These are phyloP conservation scores for Pan paniscus DNA, from an alignment of 2,113 vertebrate genomes.

Conservation along the genomic window DNA sequence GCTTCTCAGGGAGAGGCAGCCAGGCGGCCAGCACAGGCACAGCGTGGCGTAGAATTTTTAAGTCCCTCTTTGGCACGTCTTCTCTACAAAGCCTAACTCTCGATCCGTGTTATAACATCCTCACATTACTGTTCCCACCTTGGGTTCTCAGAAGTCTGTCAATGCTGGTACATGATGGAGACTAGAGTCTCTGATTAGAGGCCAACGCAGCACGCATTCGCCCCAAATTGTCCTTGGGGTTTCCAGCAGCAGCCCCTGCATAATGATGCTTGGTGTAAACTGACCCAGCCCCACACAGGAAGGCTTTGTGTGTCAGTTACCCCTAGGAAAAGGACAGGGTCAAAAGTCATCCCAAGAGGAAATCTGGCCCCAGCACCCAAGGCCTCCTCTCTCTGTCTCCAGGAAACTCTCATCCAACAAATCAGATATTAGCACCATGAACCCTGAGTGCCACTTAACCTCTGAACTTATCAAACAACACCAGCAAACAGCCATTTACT, in stretches of 20 bases:
- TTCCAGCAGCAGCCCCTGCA: neutral
- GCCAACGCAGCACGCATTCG: accelerated
- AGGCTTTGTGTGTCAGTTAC: neutral
- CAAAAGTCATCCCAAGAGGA: conserved; percentile 43
- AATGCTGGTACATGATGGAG: accelerated
- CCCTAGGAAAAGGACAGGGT: neutral
- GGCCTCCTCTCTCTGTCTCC: neutral
- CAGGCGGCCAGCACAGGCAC: accelerated
- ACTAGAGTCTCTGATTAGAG: accelerated
- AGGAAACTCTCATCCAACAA: conserved; percentile 45
- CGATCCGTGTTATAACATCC: accelerated
- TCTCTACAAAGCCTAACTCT: neutral
- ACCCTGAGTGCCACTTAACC: neutral
- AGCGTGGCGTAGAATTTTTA: accelerated
- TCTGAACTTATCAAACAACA: neutral
- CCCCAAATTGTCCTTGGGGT: neutral
- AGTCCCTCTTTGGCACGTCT: accelerated
- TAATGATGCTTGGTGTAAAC: accelerated
- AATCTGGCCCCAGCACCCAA: neutral
- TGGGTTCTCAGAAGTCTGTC: neutral
- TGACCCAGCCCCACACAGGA: neutral
- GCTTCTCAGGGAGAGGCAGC: accelerated
- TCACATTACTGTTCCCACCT: accelerated
- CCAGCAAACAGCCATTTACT: neutral
- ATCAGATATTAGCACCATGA: neutral